A percentile compares a stretch with the other conserved stretches of the same genome.
Conservation (phyloP, 2,888 invertebrate species). For the Mythimna vitellina region DNA sequence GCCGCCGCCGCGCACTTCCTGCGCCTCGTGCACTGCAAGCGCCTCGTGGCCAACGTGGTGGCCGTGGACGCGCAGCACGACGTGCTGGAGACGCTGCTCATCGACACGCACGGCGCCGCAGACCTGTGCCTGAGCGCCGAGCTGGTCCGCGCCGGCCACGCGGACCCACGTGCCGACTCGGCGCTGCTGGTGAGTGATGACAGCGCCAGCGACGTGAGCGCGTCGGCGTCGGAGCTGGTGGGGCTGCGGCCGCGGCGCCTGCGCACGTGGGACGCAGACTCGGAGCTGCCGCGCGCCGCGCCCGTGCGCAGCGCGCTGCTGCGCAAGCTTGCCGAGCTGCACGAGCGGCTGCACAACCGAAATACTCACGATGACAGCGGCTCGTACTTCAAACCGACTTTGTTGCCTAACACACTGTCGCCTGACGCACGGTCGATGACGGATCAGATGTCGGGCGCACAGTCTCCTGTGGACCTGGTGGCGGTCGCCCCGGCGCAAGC, state of each 20-base stretch:
- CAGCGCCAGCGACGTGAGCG: conserved; percentile 71
- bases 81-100: conserved; percentile 84
- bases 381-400: no score
- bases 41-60: conserved; percentile 81
- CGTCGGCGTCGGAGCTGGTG: conserved; percentile 76
- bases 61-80: conserved; percentile 68
- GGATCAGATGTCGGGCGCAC: not conserved
- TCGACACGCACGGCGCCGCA: conserved; percentile 85
- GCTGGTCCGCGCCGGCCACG: conserved; percentile 87
- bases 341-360: conserved; percentile 2
- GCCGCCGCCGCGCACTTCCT: conserved; percentile 82
- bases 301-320: conserved; percentile 33
- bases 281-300: conserved; percentile 34
- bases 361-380: no score
- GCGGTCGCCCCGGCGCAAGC: not conserved
- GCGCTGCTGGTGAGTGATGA: conserved; percentile 76
- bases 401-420: no score
- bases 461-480: conserved; percentile 36
- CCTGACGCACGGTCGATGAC: no score
- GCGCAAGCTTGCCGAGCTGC: conserved; percentile 19
- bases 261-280: conserved; percentile 70
- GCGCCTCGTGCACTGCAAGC: conserved; percentile 74
- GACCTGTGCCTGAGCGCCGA: conserved; percentile 88
- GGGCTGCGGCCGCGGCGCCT: conserved; percentile 70
- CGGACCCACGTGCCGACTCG: conserved; percentile 77